Evolutionary conservation across 2,888 invertebrate genomes (phyloP), one percentile per base, ranked within the genome.

Genomic region (Thecocarcelia acutangulata): DNA sequence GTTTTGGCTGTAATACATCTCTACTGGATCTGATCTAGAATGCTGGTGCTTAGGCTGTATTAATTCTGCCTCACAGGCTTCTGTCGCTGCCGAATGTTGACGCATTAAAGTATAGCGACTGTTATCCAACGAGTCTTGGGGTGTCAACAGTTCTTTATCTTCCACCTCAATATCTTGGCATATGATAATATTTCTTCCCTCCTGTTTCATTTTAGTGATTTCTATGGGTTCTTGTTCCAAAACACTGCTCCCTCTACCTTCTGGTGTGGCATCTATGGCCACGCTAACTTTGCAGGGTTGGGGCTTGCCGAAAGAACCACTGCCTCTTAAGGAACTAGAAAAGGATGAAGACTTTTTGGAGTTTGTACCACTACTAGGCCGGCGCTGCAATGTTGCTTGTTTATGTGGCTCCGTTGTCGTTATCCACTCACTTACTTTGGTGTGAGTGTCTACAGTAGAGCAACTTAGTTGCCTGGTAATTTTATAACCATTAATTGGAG

Each of bases 371-470:
- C 80, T 83, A 19, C 64, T 69, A 3, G 58, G 69, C 3, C 73
- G 37, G 33, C 79, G 61, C 15, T 83, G 85, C 28, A 85, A 50
- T 28, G 66, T 74, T 0, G 42, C 80, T 2, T 54, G 72, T 6
- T 75, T 80, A 11, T 94, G 93, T 85, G 94, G 94, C 42, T 95
- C 94, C 89, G 96, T 95, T 84, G 95, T 94, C 0, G 95, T 93
- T 85, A 97, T 96, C 97, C 97, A 96, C 85, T 96, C 96, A 83
- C 94, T 93, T 0, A 97, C 96, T 92, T 96, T 96, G 13, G 96
- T 95, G 87, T 96, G 95, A 0, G 96, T 95, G 89, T 97, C 96
- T 83, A 97, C 93, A 0, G 96, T 96, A 83, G 96, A 96, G 5
- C 93, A 93, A 6, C 96, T 96, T 87, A 95, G 93, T 89, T 95